phyloP scores from a whole-genome alignment of 2,797 vertebrate species.

The Pogoniulus pusillus region DNA sequence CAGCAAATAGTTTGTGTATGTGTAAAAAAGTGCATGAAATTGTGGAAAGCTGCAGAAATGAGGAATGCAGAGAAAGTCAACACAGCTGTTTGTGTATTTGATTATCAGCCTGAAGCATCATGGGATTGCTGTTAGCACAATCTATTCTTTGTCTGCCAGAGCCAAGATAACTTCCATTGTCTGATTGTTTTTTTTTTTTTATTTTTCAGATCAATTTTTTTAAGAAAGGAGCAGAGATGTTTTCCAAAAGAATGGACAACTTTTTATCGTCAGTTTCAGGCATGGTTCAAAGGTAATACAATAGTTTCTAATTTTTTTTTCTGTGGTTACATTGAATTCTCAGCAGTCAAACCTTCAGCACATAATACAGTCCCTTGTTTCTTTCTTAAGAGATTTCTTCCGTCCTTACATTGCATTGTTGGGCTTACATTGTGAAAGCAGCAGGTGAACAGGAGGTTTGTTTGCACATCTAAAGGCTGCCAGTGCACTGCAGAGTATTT shows the following conservation, averaged over 20 bases:
- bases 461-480: background rate
- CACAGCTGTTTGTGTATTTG: background rate
- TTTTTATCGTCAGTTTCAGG: slow-evolving; percentile 87
- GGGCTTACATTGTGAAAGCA: background rate
- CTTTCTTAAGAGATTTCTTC: background rate
- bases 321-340: background rate
- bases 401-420: background rate
- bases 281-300: slow-evolving; percentile 89
- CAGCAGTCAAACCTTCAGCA: background rate
- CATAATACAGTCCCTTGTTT: background rate
- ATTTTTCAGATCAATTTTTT: slow-evolving; percentile 89
- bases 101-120: background rate
- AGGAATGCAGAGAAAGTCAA: background rate
- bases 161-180: background rate
- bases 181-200: background rate
- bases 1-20: background rate
- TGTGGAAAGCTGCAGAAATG: background rate
- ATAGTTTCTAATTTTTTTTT: background rate
- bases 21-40: background rate
- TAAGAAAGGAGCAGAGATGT: slow-evolving; percentile 93
- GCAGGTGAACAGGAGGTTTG: background rate
- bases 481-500: background rate
- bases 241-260: slow-evolving; percentile 91
- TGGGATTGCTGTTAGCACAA: background rate
- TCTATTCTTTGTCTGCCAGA: background rate